phyloP scores from a whole-genome alignment of 2,113 vertebrate genomes.

The Corapipo altera region DNA sequence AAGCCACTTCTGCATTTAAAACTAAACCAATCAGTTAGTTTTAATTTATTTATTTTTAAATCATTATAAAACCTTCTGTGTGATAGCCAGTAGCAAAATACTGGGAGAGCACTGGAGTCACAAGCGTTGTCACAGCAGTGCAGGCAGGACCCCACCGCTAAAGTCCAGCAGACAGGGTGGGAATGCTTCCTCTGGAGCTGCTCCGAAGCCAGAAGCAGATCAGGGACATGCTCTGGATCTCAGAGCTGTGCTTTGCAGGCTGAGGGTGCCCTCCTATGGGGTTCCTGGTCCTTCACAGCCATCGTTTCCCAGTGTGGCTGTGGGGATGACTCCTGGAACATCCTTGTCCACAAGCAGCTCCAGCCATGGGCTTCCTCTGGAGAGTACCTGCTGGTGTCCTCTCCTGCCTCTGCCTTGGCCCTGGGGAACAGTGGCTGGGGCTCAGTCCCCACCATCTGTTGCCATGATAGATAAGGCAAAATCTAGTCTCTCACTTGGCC shows the following conservation, averaged over 20 bases:
- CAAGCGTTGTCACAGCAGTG: fast-evolving
- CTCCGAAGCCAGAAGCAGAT: neutral
- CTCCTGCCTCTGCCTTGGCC: neutral
- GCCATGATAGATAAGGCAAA: neutral
- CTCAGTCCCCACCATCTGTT: neutral
- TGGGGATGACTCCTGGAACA: neutral
- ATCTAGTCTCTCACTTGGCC: neutral
- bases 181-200: neutral
- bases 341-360: neutral
- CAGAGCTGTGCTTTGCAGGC: neutral
- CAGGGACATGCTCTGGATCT: neutral
- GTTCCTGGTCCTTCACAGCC: neutral
- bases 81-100: neutral
- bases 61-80: neutral
- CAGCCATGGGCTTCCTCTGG: neutral
- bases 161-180: neutral
- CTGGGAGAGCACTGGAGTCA: neutral
- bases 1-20: neutral
- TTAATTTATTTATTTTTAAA: neutral
- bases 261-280: slow-evolving; percentile 43
- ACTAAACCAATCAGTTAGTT: neutral
- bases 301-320: neutral
- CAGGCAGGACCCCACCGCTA: neutral
- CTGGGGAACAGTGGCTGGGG: neutral
- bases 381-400: neutral